These are phyloP conservation scores for Empis livida DNA, from an alignment of 2,888 invertebrate genomes.

Conservation along the genomic window DNA sequence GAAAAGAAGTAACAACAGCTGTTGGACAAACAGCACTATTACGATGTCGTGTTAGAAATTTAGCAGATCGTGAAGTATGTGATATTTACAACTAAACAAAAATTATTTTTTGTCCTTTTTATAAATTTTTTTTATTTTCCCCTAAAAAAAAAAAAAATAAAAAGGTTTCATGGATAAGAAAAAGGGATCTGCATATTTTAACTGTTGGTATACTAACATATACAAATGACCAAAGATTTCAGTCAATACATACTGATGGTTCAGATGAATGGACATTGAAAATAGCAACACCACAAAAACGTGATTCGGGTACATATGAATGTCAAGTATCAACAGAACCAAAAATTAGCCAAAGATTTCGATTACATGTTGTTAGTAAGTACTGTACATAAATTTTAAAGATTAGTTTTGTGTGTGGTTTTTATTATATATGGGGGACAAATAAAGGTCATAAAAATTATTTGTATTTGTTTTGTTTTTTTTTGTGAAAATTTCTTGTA, in stretches of 20 bases:
- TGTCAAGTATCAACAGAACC: conserved; percentile 67
- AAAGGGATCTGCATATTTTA: conserved; percentile 63
- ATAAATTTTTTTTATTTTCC: no score
- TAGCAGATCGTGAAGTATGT: conserved; percentile 69
- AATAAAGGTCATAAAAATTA: no score
- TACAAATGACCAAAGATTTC: conserved; percentile 58
- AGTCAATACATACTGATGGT: conserved; percentile 53
- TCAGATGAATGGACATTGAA: conserved; percentile 58
- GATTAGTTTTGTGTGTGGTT: no score
- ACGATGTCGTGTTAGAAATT: conserved; percentile 64
- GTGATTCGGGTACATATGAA: conserved; percentile 56
- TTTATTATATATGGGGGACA: no score
- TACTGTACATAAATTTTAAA: conserved; percentile 13
- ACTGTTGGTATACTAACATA: conserved; percentile 59
- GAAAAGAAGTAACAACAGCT: conserved; percentile 61
- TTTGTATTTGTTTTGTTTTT: neutral
- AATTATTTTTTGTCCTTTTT: neutral
- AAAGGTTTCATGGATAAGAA: conserved; percentile 73
- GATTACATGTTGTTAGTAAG: conserved; percentile 58
- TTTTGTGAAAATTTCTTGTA: neutral
- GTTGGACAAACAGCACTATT: conserved; percentile 69
- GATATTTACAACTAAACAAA: neutral
- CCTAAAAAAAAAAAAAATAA: neutral
- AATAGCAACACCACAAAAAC: conserved; percentile 50
- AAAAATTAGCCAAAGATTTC: conserved; percentile 58